Percentiles rank a stretch among this genome's conserved stretches.
Evolutionary conservation across 2,888 invertebrate species (phyloP).

Genomic region (Tribolium freemani): DNA sequence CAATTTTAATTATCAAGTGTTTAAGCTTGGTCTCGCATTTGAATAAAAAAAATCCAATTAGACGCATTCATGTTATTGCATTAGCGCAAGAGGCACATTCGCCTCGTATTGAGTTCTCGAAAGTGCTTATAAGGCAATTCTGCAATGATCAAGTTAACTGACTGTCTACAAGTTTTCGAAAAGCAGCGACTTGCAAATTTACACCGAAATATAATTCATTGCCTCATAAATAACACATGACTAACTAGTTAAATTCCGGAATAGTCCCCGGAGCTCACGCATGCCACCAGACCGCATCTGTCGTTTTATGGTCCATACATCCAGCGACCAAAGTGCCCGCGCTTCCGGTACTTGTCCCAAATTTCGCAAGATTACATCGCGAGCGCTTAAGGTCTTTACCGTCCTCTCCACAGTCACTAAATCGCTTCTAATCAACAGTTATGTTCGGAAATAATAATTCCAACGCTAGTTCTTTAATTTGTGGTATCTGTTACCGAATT

Average conservation of each 20-base stretch:
- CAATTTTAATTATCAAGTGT: no score
- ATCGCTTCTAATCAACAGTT: not conserved
- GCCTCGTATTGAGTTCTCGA: not conserved
- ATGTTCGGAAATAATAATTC: not conserved
- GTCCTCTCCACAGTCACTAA: not conserved
- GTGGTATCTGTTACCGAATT: not conserved
- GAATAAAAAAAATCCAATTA: not conserved
- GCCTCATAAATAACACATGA: slow-evolving; percentile 56
- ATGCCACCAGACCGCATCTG: slow-evolving; percentile 54
- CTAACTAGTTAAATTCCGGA: slow-evolving; percentile 56
- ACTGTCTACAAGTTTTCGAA: slow-evolving; percentile 31
- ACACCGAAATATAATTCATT: slow-evolving; percentile 55
- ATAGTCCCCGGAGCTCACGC: slow-evolving; percentile 51
- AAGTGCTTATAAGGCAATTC: slow-evolving; percentile 16
- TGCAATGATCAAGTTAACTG: slow-evolving; percentile 18
- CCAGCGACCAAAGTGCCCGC: slow-evolving; percentile 28
- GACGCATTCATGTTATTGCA: not conserved
- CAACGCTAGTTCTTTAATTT: not conserved
- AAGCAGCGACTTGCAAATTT: slow-evolving; percentile 45
- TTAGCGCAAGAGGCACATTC: not conserved
- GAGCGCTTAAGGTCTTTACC: slow-evolving; percentile 18
- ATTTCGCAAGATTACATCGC: slow-evolving; percentile 25
- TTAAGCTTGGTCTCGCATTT: not conserved
- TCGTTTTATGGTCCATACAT: slow-evolving; percentile 48
- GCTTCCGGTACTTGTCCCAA: slow-evolving; percentile 35